phyloP scores from a whole-genome alignment of 2,888 invertebrate species.

The Seira ritae region DNA sequence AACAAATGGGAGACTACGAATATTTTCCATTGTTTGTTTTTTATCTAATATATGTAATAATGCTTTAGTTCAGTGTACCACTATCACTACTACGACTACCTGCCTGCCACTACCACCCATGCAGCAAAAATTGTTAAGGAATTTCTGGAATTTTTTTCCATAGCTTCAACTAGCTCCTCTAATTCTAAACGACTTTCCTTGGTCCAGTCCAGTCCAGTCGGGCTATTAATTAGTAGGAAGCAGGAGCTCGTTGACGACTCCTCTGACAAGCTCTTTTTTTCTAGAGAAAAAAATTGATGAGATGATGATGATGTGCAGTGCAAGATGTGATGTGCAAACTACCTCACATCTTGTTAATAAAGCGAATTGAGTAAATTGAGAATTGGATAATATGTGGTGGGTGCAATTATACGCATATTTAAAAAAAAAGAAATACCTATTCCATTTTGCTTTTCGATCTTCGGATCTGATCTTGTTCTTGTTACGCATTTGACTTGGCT shows the following conservation, averaged over 20 bases:
- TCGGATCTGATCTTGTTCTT: no score
- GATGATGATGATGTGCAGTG: no score
- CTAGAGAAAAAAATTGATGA: slow-evolving; percentile 1
- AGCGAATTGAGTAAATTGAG: slow-evolving; percentile 16
- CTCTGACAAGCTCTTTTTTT: slow-evolving; percentile 18
- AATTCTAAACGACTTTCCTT: slow-evolving; percentile 19
- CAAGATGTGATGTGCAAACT: slow-evolving; percentile 20
- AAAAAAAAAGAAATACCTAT: not conserved
- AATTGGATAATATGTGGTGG: not conserved
- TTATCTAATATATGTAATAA: not conserved
- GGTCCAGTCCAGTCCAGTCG: not conserved
- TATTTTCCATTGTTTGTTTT: slow-evolving; percentile 50
- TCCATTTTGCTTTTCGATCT: not conserved
- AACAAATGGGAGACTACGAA: slow-evolving; percentile 30
- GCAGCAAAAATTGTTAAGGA: slow-evolving; percentile 26
- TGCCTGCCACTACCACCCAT: slow-evolving; percentile 55
- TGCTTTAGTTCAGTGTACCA: not conserved
- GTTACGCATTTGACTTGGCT: not conserved
- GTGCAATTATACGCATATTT: slow-evolving; percentile 17
- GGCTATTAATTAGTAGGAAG: slow-evolving; percentile 20
- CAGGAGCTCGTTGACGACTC: slow-evolving; percentile 13
- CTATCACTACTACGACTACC: not conserved
- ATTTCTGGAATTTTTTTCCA: slow-evolving; percentile 16
- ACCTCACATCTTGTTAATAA: slow-evolving; percentile 23
- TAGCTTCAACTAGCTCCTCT: not conserved